Evolutionary conservation across 2,888 invertebrate species (phyloP).

Genomic region (Linnaemya vulpina): DNA sequence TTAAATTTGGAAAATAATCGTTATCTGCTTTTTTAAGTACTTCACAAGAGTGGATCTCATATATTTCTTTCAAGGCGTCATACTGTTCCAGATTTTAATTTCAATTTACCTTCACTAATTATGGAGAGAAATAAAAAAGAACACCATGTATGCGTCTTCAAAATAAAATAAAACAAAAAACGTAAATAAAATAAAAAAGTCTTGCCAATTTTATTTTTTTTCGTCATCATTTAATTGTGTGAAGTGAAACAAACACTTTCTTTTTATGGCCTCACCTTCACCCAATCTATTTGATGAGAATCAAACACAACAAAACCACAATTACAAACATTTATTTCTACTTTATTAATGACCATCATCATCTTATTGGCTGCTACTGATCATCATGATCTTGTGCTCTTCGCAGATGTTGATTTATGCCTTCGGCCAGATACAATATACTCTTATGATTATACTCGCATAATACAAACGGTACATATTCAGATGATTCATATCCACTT

Average conservation of each 20-base stretch:
- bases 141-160: constrained; percentile 7
- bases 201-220: constrained; percentile 32
- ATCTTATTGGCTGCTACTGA: background rate
- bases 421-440: constrained; percentile 16
- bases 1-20: too few species aligned
- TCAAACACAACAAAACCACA: constrained; percentile 10
- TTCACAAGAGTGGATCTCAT: too few species aligned
- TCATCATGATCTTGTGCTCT: constrained; percentile 51
- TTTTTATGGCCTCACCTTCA: constrained; percentile 64
- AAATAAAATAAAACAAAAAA: constrained; percentile 26
- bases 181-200: constrained; percentile 34
- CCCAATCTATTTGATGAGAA: constrained; percentile 39
- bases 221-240: constrained; percentile 52
- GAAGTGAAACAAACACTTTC: constrained; percentile 49
- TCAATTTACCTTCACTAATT: background rate
- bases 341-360: constrained; percentile 33
- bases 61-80: background rate
- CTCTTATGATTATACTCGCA: background rate
- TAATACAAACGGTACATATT: background rate
- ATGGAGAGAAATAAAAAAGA: background rate
- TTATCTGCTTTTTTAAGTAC: too few species aligned
- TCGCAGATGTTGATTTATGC: constrained; percentile 41
- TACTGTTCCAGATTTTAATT: background rate
- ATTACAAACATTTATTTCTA: constrained; percentile 29
- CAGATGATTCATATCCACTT: constrained; percentile 49